A percentile compares a stretch with the other conserved stretches of the same genome.
Evolutionary conservation across 1,140 invertebrate species (phyloP).

Genomic region (Portunus trituberculatus): DNA sequence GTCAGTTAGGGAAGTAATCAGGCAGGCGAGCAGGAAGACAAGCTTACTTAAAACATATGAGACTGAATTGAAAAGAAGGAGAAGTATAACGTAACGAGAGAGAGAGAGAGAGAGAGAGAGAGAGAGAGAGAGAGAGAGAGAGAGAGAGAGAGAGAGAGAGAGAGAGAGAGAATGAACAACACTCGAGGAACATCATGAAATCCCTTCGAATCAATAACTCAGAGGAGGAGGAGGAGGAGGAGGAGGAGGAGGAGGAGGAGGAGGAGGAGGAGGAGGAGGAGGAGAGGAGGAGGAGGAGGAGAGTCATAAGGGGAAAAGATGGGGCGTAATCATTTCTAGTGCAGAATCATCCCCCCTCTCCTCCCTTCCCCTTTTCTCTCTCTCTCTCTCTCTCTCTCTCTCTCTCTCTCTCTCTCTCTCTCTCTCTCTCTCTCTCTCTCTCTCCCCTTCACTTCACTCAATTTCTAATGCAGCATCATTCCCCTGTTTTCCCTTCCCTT

Average conservation of each 20-base stretch:
- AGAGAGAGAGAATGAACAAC: conserved; percentile 11
- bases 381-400: not conserved
- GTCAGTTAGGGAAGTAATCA: not conserved
- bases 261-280: not conserved
- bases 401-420: no score
- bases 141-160: not conserved
- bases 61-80: not conserved
- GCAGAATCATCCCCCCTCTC: not conserved
- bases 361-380: not conserved
- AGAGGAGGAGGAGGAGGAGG: not conserved
- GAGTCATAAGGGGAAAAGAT: not conserved
- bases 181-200: not conserved
- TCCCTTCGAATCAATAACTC: not conserved
- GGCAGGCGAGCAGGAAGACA: no score
- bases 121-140: conserved; percentile 11
- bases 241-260: not conserved
- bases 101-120: conserved; percentile 17
- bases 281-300: not conserved
- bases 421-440: no score
- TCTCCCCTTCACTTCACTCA: no score
- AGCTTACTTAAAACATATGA: no score
- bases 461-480: no score
- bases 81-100: not conserved
- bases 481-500: no score
- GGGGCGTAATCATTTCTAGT: not conserved